A percentile compares a stretch with the other conserved stretches of the same genome.
Evolutionary conservation across 2,113 vertebrate genomes (phyloP).

Genomic region (Promerops cafer): DNA sequence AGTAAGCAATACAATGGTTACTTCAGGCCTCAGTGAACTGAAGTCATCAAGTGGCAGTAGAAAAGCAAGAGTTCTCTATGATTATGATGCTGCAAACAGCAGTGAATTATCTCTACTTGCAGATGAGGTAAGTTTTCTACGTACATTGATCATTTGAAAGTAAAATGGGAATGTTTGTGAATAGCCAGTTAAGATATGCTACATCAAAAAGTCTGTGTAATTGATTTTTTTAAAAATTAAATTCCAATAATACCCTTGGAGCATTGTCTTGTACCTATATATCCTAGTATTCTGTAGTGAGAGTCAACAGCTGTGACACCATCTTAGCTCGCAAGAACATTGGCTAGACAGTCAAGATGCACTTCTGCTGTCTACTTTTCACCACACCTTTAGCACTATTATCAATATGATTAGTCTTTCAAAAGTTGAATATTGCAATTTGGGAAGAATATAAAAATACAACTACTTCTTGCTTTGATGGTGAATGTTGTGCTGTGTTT

Average conservation of each 20-base stretch:
- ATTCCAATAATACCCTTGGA: neutral
- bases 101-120: slow-evolving; percentile 94
- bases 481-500: neutral
- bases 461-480: neutral
- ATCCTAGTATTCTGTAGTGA: neutral
- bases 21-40: slow-evolving; percentile 82
- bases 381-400: neutral
- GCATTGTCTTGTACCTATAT: neutral
- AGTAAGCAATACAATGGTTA: slow-evolving; percentile 68
- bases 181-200: neutral
- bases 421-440: neutral
- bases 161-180: neutral
- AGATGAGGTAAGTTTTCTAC: slow-evolving; percentile 83
- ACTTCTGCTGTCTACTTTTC: neutral
- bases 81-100: slow-evolving; percentile 95
- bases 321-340: neutral
- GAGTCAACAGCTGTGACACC: neutral
- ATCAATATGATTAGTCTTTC: neutral
- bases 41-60: slow-evolving; percentile 84
- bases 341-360: neutral
- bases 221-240: neutral
- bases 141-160: neutral
- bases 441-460: neutral
- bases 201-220: neutral
- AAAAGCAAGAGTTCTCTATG: slow-evolving; percentile 93